Evolutionary conservation across 2,888 invertebrate species (phyloP), one percentile per base, ranked within the genome.

Genomic region (Callimorpha dominula): DNA sequence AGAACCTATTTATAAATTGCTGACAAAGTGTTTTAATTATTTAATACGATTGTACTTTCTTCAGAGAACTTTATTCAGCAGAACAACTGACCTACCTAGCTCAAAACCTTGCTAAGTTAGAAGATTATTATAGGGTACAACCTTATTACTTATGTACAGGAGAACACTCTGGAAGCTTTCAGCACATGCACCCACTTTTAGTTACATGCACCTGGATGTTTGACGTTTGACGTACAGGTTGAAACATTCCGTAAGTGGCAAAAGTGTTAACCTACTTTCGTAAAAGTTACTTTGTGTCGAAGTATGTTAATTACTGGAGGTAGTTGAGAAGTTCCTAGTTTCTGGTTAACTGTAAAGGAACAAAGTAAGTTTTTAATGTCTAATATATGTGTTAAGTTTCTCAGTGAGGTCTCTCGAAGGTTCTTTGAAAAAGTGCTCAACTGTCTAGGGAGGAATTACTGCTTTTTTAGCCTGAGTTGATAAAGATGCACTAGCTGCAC

Each of bases 261-360:
- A 68, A 43, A n/a, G 54, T 63, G 31, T 46, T 68, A 68, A 72
- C 72, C 68, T 54, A 68, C 54, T 72, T 72, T 46, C 17, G 9
- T n/a, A 52, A 57, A 46, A 49, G 50, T 68, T 54, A 64, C 72
- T 64, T 68, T 68, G 63, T 68, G 54, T 64, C 14, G 31, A 31
- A 64, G 12, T 46, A 62, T 60, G 42, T 72, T 60, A 68, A 64
- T 72, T 54, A 72, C 63, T 31, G 31, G 46, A 6, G 20, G 60
- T 60, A 60, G 14, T 60, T 60, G 31, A 60, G 20, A 1, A 31
- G 60, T 31, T 31, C 12, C 4, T 42, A 43, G 60, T 71, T 71
- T 70, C 54, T 54, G n/a, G 54, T 62, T 40, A 31, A 69, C 8
- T 65, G 20, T 15, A 52, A 69, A 62, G 40, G 52, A 15, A 54